Base-by-base conservation (phyloP, 2,888 invertebrate species). In the Epicampocera succincta region DNA sequence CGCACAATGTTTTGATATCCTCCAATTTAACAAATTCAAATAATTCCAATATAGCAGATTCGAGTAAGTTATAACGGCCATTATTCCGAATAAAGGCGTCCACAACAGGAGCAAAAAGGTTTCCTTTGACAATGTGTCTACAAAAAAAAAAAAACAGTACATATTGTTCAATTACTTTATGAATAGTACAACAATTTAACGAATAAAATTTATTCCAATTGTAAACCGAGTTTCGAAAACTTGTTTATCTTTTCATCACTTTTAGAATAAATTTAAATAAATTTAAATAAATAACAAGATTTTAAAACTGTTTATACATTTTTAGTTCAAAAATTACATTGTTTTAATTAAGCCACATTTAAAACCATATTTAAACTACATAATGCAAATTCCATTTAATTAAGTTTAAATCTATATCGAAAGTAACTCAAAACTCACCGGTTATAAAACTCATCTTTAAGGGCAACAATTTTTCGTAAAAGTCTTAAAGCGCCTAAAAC, bases 391-490 rank as follows among this genome's bases (percentile, higher is more conserved):
- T n/a, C n/a, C n/a, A n/a, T 29, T 4, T 29, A 29, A 29, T 29
- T 29, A 3, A 29, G 29, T 29, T 4, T 29, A 33, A 33, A 33
- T 33, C 8, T 33, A 33, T 25, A 33, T 33, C 33, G 2, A 25
- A 25, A 8, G 21, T 40, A 50, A 48, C 11, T 17, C 15, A 56
- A n/a, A 29, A 68, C 86, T 86, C 85, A 91, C 91, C 91, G 92
- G 92, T 99, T 98, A 92, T 99, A 99, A 92, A 98, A 98, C 90
- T 99, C 99, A 91, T 99, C 99, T 92, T 99, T 99, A 80, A 99
- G 93, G 71, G 98, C 97, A 87, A 99, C 95, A 85, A 99, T 96
- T 92, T 98, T 98, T 87, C 99, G 94, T 95, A 99, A 95, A 92
- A 99, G 97, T 92, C 99, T 94, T 87, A 99, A 93, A 73, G 99